phyloP scores from a whole-genome alignment of 2,797 vertebrate genomes.

The Myripristis murdjan region DNA sequence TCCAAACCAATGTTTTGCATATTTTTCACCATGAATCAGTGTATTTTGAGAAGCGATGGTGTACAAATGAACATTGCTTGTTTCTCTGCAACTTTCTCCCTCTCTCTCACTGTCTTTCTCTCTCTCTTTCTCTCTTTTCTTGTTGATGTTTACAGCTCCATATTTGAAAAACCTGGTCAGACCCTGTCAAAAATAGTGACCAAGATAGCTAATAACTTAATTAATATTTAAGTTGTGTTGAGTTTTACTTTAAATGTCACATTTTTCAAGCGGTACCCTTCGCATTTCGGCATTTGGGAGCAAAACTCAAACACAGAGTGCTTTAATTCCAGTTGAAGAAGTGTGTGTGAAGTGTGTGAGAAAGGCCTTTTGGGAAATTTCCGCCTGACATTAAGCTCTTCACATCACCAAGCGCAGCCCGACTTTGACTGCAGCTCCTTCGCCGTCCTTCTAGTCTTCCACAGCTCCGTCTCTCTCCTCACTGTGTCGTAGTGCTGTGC shows the following conservation, averaged over 20 bases:
- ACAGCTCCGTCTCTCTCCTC: conserved; percentile 15
- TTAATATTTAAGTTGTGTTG: conserved; percentile 5
- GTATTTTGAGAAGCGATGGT: too few species aligned
- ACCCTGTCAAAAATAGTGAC: background rate
- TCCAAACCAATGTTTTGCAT: too few species aligned
- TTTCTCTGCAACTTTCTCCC: too few species aligned
- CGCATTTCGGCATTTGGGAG: conserved; percentile 39
- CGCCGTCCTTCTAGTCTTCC: conserved; percentile 11
- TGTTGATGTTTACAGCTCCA: too few species aligned
- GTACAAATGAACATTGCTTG: too few species aligned
- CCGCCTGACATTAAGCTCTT: conserved; percentile 33
- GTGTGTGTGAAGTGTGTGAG: conserved; percentile 12
- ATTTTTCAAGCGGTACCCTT: conserved; percentile 6
- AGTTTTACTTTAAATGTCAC: conserved; percentile 25
- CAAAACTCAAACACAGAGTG: conserved; percentile 15
- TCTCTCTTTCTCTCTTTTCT: too few species aligned
- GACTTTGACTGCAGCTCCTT: conserved; percentile 21
- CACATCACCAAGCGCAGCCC: conserved; percentile 17
- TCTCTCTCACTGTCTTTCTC: too few species aligned
- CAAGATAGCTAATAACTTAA: background rate
- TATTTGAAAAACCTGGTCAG: too few species aligned
- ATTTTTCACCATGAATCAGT: too few species aligned
- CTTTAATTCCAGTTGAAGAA: conserved; percentile 9
- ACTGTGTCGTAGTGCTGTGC: conserved; percentile 35
- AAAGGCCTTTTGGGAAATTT: conserved; percentile 28